phyloP scores from a whole-genome alignment of 2,113 vertebrate species.

The Chaetodon auriga region DNA sequence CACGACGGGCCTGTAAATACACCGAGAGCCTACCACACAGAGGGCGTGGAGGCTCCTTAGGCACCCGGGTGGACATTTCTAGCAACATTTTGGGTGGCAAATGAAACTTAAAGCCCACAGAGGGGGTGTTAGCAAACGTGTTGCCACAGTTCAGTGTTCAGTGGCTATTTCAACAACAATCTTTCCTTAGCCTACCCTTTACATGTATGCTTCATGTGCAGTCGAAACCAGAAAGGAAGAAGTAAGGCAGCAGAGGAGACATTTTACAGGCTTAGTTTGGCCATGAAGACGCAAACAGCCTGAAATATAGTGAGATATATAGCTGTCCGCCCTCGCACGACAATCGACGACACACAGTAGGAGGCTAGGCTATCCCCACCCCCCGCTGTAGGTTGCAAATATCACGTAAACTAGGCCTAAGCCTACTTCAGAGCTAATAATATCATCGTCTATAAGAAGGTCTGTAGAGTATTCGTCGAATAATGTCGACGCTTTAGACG shows the following conservation, averaged over 20 bases:
- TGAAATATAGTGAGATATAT: constrained; percentile 24
- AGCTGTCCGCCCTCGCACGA: constrained; percentile 71
- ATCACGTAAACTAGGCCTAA: constrained; percentile 71
- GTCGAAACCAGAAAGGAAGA: constrained; percentile 8
- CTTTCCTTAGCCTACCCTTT: constrained; percentile 41
- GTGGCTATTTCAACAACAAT: constrained; percentile 22
- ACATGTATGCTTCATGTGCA: constrained; percentile 30
- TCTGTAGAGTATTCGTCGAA: constrained; percentile 12
- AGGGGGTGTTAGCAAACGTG: background rate
- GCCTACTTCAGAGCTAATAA: constrained; percentile 54
- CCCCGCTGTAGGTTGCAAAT: constrained; percentile 66
- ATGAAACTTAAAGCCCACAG: background rate
- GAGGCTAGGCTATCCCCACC: constrained; percentile 77
- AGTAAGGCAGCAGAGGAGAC: background rate
- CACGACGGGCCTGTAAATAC: constrained; percentile 53
- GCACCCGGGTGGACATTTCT: background rate
- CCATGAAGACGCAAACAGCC: background rate
- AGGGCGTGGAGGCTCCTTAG: constrained; percentile 59
- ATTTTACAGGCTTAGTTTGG: background rate
- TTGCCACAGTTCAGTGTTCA: constrained; percentile 2
- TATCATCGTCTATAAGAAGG: background rate
- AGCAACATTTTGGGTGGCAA: background rate
- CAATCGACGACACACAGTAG: constrained; percentile 78
- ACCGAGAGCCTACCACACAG: constrained; percentile 22
- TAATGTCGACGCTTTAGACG: background rate